Conservation (phyloP, 2,113 vertebrate species). For the Centropristis striata region DNA sequence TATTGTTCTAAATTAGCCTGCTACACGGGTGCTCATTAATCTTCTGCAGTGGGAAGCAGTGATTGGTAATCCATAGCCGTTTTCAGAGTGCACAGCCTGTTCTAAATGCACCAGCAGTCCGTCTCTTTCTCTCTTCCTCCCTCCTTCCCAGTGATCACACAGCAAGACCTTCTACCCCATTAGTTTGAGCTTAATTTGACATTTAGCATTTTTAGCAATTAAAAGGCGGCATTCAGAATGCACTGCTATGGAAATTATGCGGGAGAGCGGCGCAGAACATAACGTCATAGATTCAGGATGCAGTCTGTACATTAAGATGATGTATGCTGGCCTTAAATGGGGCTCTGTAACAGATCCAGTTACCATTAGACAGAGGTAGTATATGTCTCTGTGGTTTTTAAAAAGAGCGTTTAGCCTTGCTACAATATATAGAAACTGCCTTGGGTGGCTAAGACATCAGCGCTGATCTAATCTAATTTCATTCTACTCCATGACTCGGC, state of each 20-base stretch:
- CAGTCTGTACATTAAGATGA: constrained; percentile 80
- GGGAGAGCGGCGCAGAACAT: constrained; percentile 59
- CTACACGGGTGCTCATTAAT: constrained; percentile 96
- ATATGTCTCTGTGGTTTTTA: constrained; percentile 76
- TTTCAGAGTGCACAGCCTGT: constrained; percentile 86
- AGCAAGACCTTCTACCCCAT: constrained; percentile 82
- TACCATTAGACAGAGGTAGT: constrained; percentile 79
- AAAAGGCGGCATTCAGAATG: constrained; percentile 79
- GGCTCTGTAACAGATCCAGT: constrained; percentile 79
- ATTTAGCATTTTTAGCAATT: constrained; percentile 88
- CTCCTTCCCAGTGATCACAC: constrained; percentile 83
- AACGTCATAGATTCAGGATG: constrained; percentile 74
- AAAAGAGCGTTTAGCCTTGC: constrained; percentile 68
- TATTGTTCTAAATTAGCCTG: constrained; percentile 98
- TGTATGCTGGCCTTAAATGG: constrained; percentile 77
- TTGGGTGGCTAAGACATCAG: constrained; percentile 79
- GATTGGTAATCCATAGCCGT: constrained; percentile 96
- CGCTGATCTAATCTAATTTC: constrained; percentile 80
- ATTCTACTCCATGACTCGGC: constrained; percentile 62
- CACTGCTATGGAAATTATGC: constrained; percentile 63
- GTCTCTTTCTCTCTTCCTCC: constrained; percentile 47
- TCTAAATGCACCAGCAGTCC: constrained; percentile 84
- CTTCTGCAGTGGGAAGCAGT: constrained; percentile 88
- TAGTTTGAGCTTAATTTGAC: constrained; percentile 90
- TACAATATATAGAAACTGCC: constrained; percentile 68